Evolutionary conservation across 2,888 invertebrate species (phyloP).

Genomic region (Emmelina monodactyla): DNA sequence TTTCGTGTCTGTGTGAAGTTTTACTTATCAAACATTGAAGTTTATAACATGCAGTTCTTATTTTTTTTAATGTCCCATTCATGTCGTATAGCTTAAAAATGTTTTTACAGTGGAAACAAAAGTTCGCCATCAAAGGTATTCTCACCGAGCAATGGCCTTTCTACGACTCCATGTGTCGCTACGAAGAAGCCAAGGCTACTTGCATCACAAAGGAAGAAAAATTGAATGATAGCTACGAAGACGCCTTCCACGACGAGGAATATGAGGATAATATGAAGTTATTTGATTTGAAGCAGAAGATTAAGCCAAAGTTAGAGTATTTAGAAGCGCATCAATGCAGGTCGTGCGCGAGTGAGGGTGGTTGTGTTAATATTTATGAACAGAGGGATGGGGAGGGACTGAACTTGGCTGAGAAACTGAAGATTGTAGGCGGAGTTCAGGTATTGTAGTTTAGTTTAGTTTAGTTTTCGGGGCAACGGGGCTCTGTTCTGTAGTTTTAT

Average conservation of each 20-base stretch:
- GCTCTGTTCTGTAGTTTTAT: too few species aligned
- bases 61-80: too few species aligned
- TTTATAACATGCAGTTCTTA: too few species aligned
- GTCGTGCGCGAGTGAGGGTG: constrained; percentile 35
- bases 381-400: constrained; percentile 32
- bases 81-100: too few species aligned
- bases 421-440: constrained; percentile 39
- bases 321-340: constrained; percentile 30
- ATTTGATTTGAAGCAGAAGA: constrained; percentile 40
- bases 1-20: too few species aligned
- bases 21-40: too few species aligned
- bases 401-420: constrained; percentile 38
- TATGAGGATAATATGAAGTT: constrained; percentile 50
- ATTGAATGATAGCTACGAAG: constrained; percentile 17
- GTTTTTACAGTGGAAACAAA: constrained; percentile 47
- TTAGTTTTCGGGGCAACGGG: too few species aligned
- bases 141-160: constrained; percentile 53
- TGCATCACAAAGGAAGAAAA: constrained; percentile 19
- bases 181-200: constrained; percentile 22
- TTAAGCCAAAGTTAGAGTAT: constrained; percentile 32
- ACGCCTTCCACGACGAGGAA: constrained; percentile 27
- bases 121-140: constrained; percentile 49
- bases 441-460: too few species aligned
- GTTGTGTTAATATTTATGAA: constrained; percentile 34
- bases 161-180: constrained; percentile 38